Percentiles rank a stretch among this genome's conserved stretches.
phyloP scores from a whole-genome alignment of 92 coral and sea anemone genomes.

The Porites rus region DNA sequence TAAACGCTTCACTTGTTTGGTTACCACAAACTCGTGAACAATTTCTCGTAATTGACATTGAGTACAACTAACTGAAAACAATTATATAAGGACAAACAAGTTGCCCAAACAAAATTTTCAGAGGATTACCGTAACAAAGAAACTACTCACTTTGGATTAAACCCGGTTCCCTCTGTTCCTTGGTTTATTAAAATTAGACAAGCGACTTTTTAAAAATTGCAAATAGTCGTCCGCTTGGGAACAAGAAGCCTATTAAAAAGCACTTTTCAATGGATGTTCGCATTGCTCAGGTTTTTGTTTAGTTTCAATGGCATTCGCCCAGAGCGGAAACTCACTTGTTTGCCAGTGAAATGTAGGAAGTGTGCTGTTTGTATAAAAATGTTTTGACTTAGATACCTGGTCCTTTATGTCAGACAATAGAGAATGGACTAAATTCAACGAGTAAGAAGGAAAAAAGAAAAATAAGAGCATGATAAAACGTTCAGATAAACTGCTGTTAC shows the following conservation, averaged over 20 bases:
- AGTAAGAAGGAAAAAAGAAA: no score
- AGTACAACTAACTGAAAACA: neutral
- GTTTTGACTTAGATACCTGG: no score
- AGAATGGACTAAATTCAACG: no score
- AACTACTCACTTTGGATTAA: neutral
- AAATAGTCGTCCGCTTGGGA: neutral
- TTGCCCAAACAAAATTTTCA: neutral
- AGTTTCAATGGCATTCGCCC: no score
- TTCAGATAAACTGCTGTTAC: no score
- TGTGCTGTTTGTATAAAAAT: no score
- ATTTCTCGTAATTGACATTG: neutral
- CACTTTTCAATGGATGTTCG: neutral
- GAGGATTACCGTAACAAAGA: neutral
- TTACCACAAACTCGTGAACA: conserved; percentile 1
- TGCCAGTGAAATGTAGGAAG: no score
- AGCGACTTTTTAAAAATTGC: neutral
- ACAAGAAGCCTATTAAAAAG: neutral
- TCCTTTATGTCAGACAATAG: no score
- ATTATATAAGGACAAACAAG: neutral
- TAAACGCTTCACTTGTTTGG: neutral
- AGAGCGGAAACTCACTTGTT: no score
- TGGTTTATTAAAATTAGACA: no score
- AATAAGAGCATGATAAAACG: no score
- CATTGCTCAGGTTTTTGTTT: neutral
- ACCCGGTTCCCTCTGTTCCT: neutral